Evolutionary conservation across 2,113 vertebrate genomes (phyloP).

Genomic region (Pithys albifrons): DNA sequence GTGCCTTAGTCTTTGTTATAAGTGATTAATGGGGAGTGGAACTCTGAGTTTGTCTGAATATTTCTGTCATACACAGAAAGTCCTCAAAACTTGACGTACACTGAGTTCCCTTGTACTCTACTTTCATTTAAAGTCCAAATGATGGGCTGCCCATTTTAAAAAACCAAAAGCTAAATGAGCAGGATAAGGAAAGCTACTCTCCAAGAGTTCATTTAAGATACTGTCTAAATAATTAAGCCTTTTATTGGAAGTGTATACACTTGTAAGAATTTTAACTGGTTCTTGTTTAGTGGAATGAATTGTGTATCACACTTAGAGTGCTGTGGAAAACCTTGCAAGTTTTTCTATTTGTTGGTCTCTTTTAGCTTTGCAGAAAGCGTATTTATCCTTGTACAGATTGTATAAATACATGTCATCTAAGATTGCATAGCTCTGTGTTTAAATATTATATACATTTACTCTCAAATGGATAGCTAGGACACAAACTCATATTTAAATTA

Average conservation of each 20-base stretch:
- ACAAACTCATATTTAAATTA: background rate
- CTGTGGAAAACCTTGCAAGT: background rate
- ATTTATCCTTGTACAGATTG: background rate
- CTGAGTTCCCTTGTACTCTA: background rate
- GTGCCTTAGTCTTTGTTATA: background rate
- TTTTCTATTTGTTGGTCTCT: background rate
- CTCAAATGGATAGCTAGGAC: background rate
- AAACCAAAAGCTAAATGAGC: background rate
- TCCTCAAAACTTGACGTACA: background rate
- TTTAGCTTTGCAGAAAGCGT: background rate
- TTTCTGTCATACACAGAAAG: background rate
- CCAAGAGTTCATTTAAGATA: background rate
- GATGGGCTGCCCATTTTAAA: background rate
- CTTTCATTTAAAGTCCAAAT: background rate
- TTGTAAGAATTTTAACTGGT: background rate
- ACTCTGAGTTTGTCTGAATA: background rate
- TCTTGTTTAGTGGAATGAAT: background rate
- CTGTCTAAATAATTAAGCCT: background rate
- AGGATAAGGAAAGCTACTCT: background rate
- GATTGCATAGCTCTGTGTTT: background rate
- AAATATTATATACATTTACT: background rate
- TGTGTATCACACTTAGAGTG: background rate
- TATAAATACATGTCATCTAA: background rate
- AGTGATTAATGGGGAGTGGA: background rate
- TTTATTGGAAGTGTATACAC: background rate